phyloP scores from a whole-genome alignment of 2,797 vertebrate species.

The Glossophaga mutica region DNA sequence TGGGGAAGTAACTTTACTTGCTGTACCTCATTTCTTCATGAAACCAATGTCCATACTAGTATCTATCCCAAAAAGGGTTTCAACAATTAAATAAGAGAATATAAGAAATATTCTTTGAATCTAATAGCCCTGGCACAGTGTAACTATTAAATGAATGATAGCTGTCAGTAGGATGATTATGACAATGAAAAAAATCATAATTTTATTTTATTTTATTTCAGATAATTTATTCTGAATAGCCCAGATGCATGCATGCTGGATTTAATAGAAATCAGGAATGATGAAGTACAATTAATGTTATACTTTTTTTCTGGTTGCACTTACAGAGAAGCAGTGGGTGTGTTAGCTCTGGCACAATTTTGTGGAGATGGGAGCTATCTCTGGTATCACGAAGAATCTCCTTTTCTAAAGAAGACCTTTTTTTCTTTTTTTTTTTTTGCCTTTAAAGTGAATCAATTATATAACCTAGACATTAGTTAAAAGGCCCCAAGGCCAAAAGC shows the following conservation, averaged over 20 bases:
- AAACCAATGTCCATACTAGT: background rate
- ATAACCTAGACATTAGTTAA: conserved; percentile 48
- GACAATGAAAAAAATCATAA: background rate
- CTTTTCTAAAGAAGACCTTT: conserved; percentile 42
- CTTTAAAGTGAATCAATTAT: conserved; percentile 50
- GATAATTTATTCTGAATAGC: background rate
- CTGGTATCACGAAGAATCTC: conserved; percentile 11
- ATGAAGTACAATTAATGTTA: background rate
- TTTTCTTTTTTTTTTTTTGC: conserved; percentile 27
- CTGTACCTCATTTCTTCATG: background rate
- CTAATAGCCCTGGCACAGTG: background rate
- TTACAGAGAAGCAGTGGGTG: background rate
- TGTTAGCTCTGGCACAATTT: background rate
- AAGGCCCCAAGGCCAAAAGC: conserved; percentile 39
- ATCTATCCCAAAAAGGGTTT: background rate
- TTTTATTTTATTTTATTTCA: conserved; percentile 7
- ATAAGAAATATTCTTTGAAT: background rate
- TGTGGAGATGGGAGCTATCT: background rate
- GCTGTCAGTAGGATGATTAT: background rate
- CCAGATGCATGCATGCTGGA: background rate
- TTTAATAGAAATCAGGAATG: background rate
- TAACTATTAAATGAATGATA: background rate
- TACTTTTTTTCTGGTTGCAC: background rate
- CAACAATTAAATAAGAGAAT: background rate
- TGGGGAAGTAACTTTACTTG: background rate